These are phyloP conservation scores for Manacus vitellinus DNA, from an alignment of 2,113 vertebrate genomes.

Conservation along the genomic window DNA sequence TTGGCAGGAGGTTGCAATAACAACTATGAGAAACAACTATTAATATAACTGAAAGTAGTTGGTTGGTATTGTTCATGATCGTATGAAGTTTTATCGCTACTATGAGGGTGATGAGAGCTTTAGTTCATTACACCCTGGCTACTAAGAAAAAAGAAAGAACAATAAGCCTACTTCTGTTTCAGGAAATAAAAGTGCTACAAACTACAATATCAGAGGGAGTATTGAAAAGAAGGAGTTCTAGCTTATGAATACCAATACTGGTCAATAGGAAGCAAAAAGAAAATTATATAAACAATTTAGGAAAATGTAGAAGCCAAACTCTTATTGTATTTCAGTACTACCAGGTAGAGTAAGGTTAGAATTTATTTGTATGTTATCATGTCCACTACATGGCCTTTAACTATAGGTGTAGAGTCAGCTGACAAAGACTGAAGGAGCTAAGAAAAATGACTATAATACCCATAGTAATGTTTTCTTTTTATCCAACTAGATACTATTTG, in stretches of 20 bases:
- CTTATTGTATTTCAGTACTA: neutral
- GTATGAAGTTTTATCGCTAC: neutral
- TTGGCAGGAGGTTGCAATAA: neutral
- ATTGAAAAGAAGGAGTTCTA: neutral
- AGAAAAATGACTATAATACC: neutral
- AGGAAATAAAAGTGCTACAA: neutral
- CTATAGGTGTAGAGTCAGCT: neutral
- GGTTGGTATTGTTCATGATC: neutral
- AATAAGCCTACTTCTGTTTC: neutral
- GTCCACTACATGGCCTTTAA: neutral
- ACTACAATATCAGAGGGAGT: neutral
- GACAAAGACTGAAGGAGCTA: neutral
- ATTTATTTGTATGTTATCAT: neutral
- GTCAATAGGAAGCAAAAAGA: neutral
- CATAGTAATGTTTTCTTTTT: neutral
- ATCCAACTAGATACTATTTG: neutral
- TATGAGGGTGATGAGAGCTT: neutral
- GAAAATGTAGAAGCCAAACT: neutral
- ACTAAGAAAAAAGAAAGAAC: neutral
- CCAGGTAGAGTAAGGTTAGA: neutral
- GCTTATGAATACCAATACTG: neutral
- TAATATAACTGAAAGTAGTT: neutral
- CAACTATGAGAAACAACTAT: neutral
- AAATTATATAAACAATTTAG: neutral
- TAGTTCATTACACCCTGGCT: neutral